phyloP scores from a whole-genome alignment of 2,797 vertebrate genomes.

The Anniella stebbinsi region DNA sequence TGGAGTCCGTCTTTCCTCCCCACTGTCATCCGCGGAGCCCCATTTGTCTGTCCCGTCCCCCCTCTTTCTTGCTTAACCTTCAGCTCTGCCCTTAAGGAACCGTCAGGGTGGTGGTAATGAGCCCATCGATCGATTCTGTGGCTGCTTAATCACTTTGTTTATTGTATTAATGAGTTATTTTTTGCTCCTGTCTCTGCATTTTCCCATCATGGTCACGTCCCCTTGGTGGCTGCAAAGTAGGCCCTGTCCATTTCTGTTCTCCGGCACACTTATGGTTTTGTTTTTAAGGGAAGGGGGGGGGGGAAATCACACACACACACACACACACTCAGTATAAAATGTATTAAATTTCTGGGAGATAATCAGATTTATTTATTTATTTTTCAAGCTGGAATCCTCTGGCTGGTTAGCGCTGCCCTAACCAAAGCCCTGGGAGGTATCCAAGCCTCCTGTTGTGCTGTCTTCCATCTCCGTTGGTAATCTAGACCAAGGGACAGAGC shows the following conservation, averaged over 20 bases:
- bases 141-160: slow-evolving; percentile 41
- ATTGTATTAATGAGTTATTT: slow-evolving; percentile 47
- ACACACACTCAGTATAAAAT: neutral
- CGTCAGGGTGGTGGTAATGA: neutral
- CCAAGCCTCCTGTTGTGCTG: too few species aligned
- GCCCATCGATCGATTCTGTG: slow-evolving; percentile 12
- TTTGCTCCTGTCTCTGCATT: slow-evolving; percentile 16
- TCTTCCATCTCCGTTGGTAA: neutral
- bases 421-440: accelerated
- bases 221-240: neutral
- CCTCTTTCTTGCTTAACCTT: slow-evolving; percentile 8
- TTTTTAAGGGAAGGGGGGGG: neutral
- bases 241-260: neutral
- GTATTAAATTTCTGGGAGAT: neutral
- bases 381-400: neutral
- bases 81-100: slow-evolving; percentile 34
- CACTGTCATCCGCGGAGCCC: neutral
- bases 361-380: too few species aligned
- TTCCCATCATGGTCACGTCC: slow-evolving; percentile 24
- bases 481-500: too few species aligned
- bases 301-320: too few species aligned
- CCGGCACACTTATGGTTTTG: neutral
- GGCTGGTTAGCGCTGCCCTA: neutral
- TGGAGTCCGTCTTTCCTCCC: neutral
- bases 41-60: neutral